Base-by-base conservation (phyloP, 2,113 vertebrate genomes). In the Lepidothrix coronata region DNA sequence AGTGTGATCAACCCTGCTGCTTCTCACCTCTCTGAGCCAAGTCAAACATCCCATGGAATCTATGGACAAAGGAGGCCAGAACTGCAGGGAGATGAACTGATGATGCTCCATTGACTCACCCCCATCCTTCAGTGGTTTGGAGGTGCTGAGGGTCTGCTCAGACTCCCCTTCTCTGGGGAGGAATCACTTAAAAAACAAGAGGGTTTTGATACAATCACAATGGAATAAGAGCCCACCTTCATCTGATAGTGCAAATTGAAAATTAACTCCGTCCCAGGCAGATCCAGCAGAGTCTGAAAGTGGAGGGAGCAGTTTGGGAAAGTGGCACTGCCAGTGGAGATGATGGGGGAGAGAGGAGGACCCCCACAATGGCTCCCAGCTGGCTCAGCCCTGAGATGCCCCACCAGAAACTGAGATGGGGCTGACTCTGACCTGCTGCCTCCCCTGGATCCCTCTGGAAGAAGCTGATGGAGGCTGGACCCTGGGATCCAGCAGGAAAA, bases 321-420 rank as follows among this genome's bases (percentile, higher is more conserved):
- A 62, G 68, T 3, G 55, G 41, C 37, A 33, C 25, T 30, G 0
- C 0, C 59, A 31, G 58, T 18, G 46, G 27, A 43, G 31, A 23
- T 33, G 55, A 18, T 27, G 31, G 8, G 12, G n/a, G 20, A 48
- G 54, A 43, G 37, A 49, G 49, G 27, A 68, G 39, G 25, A 49
- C 54, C 12, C 1, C 1, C 0, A 0, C 19, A 0, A 2, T 27
- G 20, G 58, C 30, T 48, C 24, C 46, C 30, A 6, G 21, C 31
- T 30, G 23, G 37, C n/a, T 46, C 51, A 48, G 41, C 49, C 24
- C 19, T 24, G 3, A 27, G 27, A 4, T 33, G 43, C 48, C 31
- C 31, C 46, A 41, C 41, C 68, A 54, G 18, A 43, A 16, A 43
- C n/a, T 27, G 68, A 23, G 31, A 19, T 54, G 52, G 43, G 25